These are phyloP conservation scores for Haplochromis burtoni DNA, from an alignment of 2,113 vertebrate genomes.

Conservation along the genomic window DNA sequence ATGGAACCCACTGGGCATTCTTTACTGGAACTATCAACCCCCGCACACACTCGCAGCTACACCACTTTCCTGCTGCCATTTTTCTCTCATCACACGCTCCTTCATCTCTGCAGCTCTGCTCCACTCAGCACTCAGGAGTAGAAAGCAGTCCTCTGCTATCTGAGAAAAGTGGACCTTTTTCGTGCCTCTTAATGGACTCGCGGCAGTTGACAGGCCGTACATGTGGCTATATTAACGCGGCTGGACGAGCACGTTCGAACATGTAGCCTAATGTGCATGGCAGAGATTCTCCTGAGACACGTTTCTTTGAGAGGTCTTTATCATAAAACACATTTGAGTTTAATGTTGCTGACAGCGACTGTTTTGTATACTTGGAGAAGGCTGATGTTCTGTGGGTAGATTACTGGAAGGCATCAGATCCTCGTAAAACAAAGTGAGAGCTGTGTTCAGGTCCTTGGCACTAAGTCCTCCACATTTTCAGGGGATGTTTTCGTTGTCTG, in stretches of 20 bases:
- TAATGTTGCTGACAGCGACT: neutral
- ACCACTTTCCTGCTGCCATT: neutral
- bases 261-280: neutral
- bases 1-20: neutral
- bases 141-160: neutral
- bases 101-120: neutral
- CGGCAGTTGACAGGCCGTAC: neutral
- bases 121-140: neutral
- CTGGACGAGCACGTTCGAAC: neutral
- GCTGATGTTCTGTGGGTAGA: neutral
- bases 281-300: neutral
- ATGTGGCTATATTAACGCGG: neutral
- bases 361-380: neutral
- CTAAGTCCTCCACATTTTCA: neutral
- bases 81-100: conserved; percentile 1
- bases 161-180: neutral
- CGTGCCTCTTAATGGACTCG: neutral
- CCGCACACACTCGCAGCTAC: neutral
- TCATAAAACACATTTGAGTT: neutral
- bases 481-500: neutral
- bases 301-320: neutral
- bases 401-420: neutral
- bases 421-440: neutral
- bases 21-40: neutral
- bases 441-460: neutral